These are phyloP conservation scores for Pterocles burchelli DNA, from an alignment of 2,113 vertebrate species.

Conservation along the genomic window DNA sequence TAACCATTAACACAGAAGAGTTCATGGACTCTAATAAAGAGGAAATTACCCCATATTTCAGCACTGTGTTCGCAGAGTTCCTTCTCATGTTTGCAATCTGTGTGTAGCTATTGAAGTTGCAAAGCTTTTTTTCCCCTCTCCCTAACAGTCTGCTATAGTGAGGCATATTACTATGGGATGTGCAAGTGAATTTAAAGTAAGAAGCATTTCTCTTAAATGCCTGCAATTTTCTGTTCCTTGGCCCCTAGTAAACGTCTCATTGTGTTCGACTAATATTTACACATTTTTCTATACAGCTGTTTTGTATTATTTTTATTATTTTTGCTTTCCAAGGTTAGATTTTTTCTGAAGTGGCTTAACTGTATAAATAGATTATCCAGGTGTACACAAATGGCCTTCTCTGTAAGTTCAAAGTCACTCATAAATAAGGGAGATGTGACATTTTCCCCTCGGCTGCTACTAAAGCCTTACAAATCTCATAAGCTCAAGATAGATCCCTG, in stretches of 20 bases:
- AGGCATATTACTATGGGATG: slow-evolving; percentile 34
- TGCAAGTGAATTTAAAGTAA: slow-evolving; percentile 68
- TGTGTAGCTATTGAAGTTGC: slow-evolving; percentile 58
- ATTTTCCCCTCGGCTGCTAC: not conserved
- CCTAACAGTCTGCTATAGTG: not conserved
- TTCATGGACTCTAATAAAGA: slow-evolving; percentile 66
- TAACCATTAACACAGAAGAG: slow-evolving; percentile 23
- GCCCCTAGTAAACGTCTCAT: slow-evolving; percentile 51
- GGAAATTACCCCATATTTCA: slow-evolving; percentile 63
- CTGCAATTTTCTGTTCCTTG: slow-evolving; percentile 66
- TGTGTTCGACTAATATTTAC: slow-evolving; percentile 57
- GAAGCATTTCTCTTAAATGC: slow-evolving; percentile 70
- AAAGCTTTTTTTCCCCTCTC: slow-evolving; percentile 13
- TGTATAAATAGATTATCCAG: slow-evolving; percentile 38
- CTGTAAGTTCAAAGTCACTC: slow-evolving; percentile 43
- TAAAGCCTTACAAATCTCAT: slow-evolving; percentile 46
- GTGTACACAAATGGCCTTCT: slow-evolving; percentile 61
- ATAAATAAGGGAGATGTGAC: slow-evolving; percentile 46
- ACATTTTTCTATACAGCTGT: slow-evolving; percentile 42
- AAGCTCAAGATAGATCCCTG: slow-evolving; percentile 51
- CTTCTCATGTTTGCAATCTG: slow-evolving; percentile 60
- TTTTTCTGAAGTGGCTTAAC: slow-evolving; percentile 23
- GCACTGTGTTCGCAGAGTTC: slow-evolving; percentile 26
- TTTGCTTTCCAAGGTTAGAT: slow-evolving; percentile 20
- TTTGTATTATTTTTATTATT: slow-evolving; percentile 50